Base-by-base conservation (phyloP, 2,888 invertebrate species). In the Drosophila helvetica region DNA sequence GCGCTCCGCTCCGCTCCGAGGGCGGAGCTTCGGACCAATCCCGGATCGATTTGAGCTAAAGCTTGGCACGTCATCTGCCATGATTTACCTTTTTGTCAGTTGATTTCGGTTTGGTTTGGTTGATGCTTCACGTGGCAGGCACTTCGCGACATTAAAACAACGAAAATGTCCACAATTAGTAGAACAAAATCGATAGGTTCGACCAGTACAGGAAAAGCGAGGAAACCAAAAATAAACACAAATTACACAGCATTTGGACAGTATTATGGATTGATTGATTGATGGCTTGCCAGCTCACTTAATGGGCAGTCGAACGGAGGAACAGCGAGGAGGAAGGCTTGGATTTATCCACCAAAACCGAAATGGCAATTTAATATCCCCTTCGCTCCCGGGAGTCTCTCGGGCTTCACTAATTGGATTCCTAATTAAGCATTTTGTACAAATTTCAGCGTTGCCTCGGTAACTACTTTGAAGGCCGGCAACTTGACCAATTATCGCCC, bases 331-430 rank as follows among this genome's bases (percentile, higher is more conserved):
- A 18, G 6, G 46, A 46, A 19, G 27, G 19, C n/a, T 22, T n/a
- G 18, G 25, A 66, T 48, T 48, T 48, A 15, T 17, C n/a, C 43
- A 27, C 8, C 27, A 2, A 27, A 46, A 27, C n/a, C 67, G 60
- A 57, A 82, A 88, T 86, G 78, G 65, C 10, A 43, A 55, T 83
- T 86, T 86, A 79, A 88, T 79, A 86, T 68, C 68, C 68, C 86
- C 75, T 76, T 73, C 71, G 69, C 19, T 55, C 56, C 63, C 60
- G 33, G 17, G 33, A 9, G 70, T 56, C 45, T 38, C 61, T 52
- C 10, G 55, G 75, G 75, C 63, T 75, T 75, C 85, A 75, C 76
- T 86, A 83, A 86, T 83, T 83, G 85, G 85, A 72, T 63, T 55
- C 75, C 75, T 81, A 86, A 84, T 86, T 80, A 86, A 75, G 57